Evolutionary conservation across 92 coral and sea anemone genomes (phyloP), one percentile per base, ranked within the genome.

Genomic region (Parazoanthus atlanticus): DNA sequence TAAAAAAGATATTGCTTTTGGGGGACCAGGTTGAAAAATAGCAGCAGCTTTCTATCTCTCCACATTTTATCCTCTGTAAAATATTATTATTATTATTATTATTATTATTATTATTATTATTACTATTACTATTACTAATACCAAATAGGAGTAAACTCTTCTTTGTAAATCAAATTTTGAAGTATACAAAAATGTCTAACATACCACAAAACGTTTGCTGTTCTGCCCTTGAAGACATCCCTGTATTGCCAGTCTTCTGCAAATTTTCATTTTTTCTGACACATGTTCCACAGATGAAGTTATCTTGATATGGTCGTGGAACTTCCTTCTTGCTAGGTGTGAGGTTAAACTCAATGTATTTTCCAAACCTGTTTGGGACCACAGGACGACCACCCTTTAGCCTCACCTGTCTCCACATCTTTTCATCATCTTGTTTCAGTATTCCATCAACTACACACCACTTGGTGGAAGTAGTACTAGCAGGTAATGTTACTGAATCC

Each of bases 381-480:
- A 95, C 92, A 31, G 98, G 95, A 32, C 93, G 87, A 15, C 99
- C 99, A 36, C 99, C 98, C 66, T 90, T 74, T 5, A 96, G 93
- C 56, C 88, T 86, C 29, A 96, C 91, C 25, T 33, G 88, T 47
- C 83, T 91, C 99, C 99, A 96, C 32, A 87, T 36, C 46, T 80
- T 54, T 52, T 93, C 93, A 13, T 85, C 91, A 64, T 93, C 96
- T 80, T 91, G 92, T 82, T 93, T 96, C 10, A 94, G 36, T 17
- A 93, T 87, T 30, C 99, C 99, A 30, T 96, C 96, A 10, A 93
- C 96, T 21, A 95, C 94, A 90, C 99, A 96, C 98, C 98, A 95
- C 16, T 91, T 92, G 61, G 92, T 90, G 49, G 90, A 58, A 34
- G 84, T 74, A 41, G 89, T 87, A 79, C 86, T 56, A 28, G 84